Base-by-base conservation (phyloP, 1,140 invertebrate genomes). In the Drosophila setifemur region DNA sequence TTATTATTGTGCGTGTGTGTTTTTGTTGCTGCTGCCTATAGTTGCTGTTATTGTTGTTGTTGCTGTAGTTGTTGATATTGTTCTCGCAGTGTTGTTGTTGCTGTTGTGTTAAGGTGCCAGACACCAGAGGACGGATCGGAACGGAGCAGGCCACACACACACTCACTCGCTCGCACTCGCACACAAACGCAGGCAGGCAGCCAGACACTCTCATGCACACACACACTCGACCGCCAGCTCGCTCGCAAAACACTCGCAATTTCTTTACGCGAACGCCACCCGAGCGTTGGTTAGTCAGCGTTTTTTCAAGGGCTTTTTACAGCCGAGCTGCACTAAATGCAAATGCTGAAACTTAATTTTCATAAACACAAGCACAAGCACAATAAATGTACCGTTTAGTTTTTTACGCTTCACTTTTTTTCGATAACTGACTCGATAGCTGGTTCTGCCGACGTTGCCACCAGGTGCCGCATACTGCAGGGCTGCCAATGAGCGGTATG, bases 351-450 rank as follows among this genome's bases (percentile, higher is more conserved):
- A 54, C 26, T 40, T 48, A 48, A 43, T 73, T 68, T 83, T 73
- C 69, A 85, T 85, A 73, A 78, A 82, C 72, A 76, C 60, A 76
- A 73, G 57, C 69, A 73, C 53, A 49, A 25, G 33, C 33, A 58
- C 25, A 49, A 48, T 78, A 55, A 76, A 58, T 66, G 42, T 50
- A 71, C 74, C 53, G 60, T 79, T 76, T 37, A 25, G 55, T 57
- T 55, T 82, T 73, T 83, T 83, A 83, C 78, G 78, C 78, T 85
- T 83, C 78, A 83, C 78, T 83, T 83, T 83, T 82, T 79, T 79
- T 78, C 64, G 49, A 68, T 64, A 44, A 39, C 40, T 52, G 12
- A 18, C 28, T 40, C 37, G 37, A 19, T 45, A 28, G 8, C 16
- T 40, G 5, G 8, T 40, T 40, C 6, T 8, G n/a, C 12, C 14